Conservation (phyloP, 2,113 vertebrate species). For the Aix galericulata region DNA sequence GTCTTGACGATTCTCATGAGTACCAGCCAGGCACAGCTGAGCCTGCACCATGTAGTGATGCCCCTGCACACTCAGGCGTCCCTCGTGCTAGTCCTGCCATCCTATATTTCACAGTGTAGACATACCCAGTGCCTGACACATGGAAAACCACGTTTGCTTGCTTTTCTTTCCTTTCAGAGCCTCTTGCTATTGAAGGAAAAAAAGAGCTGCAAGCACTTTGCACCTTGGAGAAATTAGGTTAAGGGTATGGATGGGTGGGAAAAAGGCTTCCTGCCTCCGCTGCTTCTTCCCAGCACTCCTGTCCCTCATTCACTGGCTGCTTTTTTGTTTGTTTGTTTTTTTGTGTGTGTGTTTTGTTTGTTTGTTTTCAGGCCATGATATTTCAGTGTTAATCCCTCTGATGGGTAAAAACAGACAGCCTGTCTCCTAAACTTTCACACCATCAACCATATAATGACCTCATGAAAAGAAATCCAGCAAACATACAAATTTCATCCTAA, state of each 20-base stretch:
- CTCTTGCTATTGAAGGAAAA: background rate
- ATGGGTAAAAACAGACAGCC: background rate
- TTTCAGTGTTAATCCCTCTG: background rate
- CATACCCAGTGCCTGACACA: background rate
- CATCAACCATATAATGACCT: background rate
- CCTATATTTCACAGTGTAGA: rapidly evolving
- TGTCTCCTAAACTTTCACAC: background rate
- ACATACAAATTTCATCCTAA: background rate
- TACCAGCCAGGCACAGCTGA: rapidly evolving
- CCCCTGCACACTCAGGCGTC: background rate
- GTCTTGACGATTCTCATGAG: background rate
- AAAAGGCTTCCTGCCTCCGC: background rate
- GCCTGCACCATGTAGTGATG: background rate
- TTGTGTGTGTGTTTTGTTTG: too few relatives aligned
- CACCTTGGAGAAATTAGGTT: background rate
- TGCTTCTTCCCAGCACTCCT: background rate
- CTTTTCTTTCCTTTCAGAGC: background rate
- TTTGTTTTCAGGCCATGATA: background rate
- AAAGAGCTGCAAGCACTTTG: background rate
- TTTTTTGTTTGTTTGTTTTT: background rate
- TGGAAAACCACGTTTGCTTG: rapidly evolving
- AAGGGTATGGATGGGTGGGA: background rate
- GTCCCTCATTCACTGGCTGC: background rate
- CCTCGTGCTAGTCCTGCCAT: rapidly evolving
- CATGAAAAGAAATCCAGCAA: background rate